phyloP scores from a whole-genome alignment of 2,797 vertebrate genomes.

The Tamandua tetradactyla region DNA sequence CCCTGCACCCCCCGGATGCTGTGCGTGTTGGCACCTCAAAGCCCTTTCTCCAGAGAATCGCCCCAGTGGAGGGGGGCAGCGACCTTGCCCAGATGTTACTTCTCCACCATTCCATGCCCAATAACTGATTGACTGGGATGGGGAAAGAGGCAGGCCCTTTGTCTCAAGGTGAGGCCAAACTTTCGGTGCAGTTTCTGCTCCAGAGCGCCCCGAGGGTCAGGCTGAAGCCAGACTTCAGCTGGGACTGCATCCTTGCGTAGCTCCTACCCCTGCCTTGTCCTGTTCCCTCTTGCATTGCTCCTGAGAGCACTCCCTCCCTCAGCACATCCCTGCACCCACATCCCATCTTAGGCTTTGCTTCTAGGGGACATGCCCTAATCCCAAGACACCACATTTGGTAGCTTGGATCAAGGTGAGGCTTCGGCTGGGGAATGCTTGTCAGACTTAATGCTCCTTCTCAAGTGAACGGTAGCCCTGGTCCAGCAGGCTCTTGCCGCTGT shows the following conservation, averaged over 20 bases:
- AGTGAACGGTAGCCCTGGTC: background rate
- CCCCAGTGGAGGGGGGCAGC: background rate
- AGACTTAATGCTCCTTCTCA: constrained; percentile 1
- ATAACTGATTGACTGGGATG: background rate
- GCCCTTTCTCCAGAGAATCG: background rate
- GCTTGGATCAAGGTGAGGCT: background rate
- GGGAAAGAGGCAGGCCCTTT: background rate
- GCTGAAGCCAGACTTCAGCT: background rate
- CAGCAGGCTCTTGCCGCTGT: background rate
- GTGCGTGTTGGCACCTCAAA: background rate
- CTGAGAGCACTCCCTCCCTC: background rate
- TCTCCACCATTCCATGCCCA: background rate
- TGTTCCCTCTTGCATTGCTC: background rate
- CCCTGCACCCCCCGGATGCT: background rate
- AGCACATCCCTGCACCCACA: background rate
- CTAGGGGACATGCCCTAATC: background rate
- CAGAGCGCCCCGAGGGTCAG: background rate
- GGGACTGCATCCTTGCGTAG: background rate
- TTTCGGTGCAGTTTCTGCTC: background rate
- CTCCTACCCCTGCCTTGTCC: background rate
- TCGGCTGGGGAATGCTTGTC: background rate
- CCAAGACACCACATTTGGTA: background rate
- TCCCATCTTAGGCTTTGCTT: background rate
- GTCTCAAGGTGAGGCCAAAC: background rate
- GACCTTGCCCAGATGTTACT: background rate